phyloP scores from a whole-genome alignment of 2,797 vertebrate genomes.

The Scolopax bukidnonensis region DNA sequence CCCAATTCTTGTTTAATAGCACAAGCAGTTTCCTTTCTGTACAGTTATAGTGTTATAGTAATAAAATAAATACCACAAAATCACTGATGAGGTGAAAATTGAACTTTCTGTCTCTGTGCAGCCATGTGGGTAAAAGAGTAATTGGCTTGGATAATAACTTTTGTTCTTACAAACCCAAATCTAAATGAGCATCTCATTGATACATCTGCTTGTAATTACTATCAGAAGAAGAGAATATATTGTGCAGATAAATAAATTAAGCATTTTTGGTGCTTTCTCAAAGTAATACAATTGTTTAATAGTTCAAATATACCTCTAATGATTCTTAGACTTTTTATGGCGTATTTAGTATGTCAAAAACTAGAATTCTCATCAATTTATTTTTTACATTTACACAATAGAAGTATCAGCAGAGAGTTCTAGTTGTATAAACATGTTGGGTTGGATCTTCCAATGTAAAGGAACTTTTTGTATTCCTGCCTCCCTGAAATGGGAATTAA shows the following conservation, averaged over 20 bases:
- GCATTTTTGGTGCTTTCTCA: constrained; percentile 45
- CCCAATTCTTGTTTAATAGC: constrained; percentile 70
- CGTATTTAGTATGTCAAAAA: not conserved
- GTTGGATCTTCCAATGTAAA: not conserved
- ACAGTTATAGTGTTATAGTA: constrained; percentile 65
- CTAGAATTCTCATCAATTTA: not conserved
- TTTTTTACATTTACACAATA: not conserved
- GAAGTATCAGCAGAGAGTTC: constrained; percentile 11
- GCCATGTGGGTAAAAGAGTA: constrained; percentile 81
- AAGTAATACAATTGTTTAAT: constrained; percentile 35
- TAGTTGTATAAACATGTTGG: not conserved
- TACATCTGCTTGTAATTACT: constrained; percentile 79
- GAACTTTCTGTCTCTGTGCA: constrained; percentile 80
- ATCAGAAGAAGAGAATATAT: constrained; percentile 66
- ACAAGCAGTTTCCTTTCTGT: constrained; percentile 72
- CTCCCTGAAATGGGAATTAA: not conserved
- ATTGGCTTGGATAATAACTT: constrained; percentile 83
- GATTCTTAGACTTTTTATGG: constrained; percentile 23
- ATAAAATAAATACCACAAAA: constrained; percentile 81
- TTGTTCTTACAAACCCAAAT: constrained; percentile 75
- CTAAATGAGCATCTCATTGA: constrained; percentile 81
- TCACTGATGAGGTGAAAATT: constrained; percentile 80
- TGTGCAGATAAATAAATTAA: constrained; percentile 60
- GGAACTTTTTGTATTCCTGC: not conserved
- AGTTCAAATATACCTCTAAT: constrained; percentile 32